Conservation (phyloP, 2,797 vertebrate species). For the Anniella stebbinsi region DNA sequence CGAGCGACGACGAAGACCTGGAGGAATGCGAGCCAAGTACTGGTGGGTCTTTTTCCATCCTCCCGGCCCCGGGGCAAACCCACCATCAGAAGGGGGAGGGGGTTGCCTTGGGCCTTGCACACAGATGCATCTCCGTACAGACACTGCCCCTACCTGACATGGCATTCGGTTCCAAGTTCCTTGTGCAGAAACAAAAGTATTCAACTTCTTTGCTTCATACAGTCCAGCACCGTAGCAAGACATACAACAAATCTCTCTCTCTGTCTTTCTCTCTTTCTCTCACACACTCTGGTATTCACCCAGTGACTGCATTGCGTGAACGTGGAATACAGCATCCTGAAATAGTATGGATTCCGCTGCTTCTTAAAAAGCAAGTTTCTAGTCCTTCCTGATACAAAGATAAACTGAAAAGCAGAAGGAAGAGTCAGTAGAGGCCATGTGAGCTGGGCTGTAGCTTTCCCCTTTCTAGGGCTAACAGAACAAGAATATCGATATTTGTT, state of each 20-base stretch:
- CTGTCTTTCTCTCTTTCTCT: not conserved
- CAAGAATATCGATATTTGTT: not conserved
- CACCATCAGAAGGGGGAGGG: not conserved
- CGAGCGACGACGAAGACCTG: conserved; percentile 94
- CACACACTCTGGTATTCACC: not conserved
- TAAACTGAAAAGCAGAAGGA: not conserved
- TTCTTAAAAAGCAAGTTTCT: not conserved
- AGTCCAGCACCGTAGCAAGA: not conserved
- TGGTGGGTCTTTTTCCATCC: conserved; percentile 86
- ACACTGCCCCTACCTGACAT: not conserved
- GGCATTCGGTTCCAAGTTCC: not conserved
- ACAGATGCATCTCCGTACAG: not conserved
- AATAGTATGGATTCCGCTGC: not conserved
- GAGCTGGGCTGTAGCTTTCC: not conserved
- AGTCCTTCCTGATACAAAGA: not conserved
- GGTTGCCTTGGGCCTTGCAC: no score
- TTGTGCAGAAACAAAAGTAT: not conserved
- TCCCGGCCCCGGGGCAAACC: conserved; percentile 56
- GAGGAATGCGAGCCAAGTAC: conserved; percentile 96
- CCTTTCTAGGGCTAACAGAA: not conserved
- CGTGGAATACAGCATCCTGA: not conserved
- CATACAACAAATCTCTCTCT: not conserved
- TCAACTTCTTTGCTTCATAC: not conserved
- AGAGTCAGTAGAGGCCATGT: not conserved
- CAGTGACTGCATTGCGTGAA: no score